phyloP scores from a whole-genome alignment of 2,888 invertebrate genomes.

The Pterobdella sp. region DNA sequence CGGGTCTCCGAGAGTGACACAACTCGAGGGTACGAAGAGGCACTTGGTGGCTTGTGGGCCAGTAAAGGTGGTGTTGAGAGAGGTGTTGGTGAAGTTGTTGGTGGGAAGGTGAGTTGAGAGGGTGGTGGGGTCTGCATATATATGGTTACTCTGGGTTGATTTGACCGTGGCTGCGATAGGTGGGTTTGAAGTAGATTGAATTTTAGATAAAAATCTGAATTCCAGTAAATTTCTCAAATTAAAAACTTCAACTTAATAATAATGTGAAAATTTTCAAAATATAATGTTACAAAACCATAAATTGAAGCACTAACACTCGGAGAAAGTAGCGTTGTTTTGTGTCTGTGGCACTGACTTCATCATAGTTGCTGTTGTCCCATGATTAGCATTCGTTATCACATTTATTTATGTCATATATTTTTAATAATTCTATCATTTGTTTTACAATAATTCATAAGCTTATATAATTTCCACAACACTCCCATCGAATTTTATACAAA shows the following conservation, averaged over 20 bases:
- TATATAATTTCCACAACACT: too few species aligned
- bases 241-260: too few species aligned
- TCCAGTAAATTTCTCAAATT: too few species aligned
- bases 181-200: too few species aligned
- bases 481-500: too few species aligned
- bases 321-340: conserved; percentile 1
- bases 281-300: neutral
- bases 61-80: neutral
- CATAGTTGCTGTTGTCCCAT: conserved; percentile 1
- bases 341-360: neutral
- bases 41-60: neutral
- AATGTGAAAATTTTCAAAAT: too few species aligned
- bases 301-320: neutral
- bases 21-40: neutral
- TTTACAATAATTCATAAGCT: neutral
- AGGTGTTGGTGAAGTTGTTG: neutral
- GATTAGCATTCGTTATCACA: neutral
- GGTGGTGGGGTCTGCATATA: conserved; percentile 25
- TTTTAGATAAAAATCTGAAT: too few species aligned
- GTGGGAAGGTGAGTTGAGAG: conserved; percentile 6
- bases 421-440: neutral
- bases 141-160: conserved; percentile 23
- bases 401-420: neutral
- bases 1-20: neutral
- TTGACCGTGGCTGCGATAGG: conserved; percentile 21